Evolutionary conservation across 2,888 invertebrate species (phyloP).

Genomic region (Danaus chrysippus): DNA sequence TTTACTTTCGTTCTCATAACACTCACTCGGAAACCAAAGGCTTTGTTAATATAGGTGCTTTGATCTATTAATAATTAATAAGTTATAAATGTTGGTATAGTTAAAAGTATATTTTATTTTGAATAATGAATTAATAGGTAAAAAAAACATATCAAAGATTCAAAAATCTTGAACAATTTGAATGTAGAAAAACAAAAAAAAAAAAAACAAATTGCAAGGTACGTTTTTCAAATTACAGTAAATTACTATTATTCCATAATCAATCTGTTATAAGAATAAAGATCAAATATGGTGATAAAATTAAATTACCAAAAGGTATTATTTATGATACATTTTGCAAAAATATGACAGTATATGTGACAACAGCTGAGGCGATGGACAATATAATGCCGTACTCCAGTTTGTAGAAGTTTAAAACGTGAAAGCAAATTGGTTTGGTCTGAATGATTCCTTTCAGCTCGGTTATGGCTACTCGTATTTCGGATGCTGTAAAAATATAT

Average conservation of each 20-base stretch:
- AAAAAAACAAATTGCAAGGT: too few species aligned
- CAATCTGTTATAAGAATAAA: too few species aligned
- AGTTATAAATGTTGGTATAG: too few species aligned
- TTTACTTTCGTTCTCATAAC: not conserved
- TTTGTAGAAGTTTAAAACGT: slow-evolving; percentile 51
- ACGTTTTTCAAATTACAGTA: too few species aligned
- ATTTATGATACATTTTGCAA: slow-evolving; percentile 44
- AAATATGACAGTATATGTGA: slow-evolving; percentile 62
- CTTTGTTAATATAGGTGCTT: slow-evolving; percentile 27
- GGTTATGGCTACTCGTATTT: slow-evolving; percentile 37
- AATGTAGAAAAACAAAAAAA: too few species aligned
- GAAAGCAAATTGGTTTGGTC: slow-evolving; percentile 49
- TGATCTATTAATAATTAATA: slow-evolving; percentile 30
- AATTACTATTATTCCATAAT: too few species aligned
- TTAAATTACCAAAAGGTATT: too few species aligned
- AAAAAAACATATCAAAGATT: too few species aligned
- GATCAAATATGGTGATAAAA: too few species aligned
- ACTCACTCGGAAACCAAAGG: slow-evolving; percentile 31
- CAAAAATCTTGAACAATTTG: too few species aligned
- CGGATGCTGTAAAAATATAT: slow-evolving; percentile 39
- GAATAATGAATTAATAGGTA: too few species aligned
- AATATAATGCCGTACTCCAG: slow-evolving; percentile 50
- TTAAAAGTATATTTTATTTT: too few species aligned
- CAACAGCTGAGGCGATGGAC: slow-evolving; percentile 54
- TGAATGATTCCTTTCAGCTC: slow-evolving; percentile 46